Percentiles rank a stretch among this genome's conserved stretches.
These are phyloP conservation scores for Columbina picui DNA, from an alignment of 2,113 vertebrate genomes.

Conservation along the genomic window DNA sequence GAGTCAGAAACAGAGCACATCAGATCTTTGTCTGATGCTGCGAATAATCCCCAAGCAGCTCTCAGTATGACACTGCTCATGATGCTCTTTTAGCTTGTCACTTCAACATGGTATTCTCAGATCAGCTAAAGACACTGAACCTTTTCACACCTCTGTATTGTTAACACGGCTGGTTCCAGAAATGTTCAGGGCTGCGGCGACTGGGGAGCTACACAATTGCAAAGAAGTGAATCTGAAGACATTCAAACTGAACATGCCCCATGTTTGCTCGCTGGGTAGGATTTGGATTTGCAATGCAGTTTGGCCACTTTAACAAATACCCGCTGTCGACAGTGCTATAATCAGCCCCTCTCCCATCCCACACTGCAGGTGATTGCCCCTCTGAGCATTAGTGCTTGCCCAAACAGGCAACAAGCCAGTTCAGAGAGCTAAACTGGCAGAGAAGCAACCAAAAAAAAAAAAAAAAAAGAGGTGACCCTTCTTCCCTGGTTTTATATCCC, in stretches of 20 bases:
- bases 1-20: slow-evolving; percentile 42
- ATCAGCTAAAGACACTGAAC: background rate
- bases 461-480: background rate
- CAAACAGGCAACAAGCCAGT: background rate
- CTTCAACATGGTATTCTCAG: slow-evolving; percentile 30
- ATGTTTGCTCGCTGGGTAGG: fast-evolving
- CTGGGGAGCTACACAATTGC: background rate
- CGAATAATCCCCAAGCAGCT: slow-evolving; percentile 40
- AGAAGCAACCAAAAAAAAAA: background rate
- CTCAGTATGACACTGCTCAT: slow-evolving; percentile 13
- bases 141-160: background rate
- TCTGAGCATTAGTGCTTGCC: background rate
- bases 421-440: background rate
- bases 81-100: slow-evolving; percentile 33
- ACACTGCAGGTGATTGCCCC: background rate
- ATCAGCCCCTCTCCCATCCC: background rate
- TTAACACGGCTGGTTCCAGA: background rate
- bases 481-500: background rate
- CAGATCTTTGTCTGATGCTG: slow-evolving; percentile 35
- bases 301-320: background rate
- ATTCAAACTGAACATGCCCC: background rate
- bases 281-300: background rate
- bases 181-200: fast-evolving
- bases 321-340: fast-evolving
- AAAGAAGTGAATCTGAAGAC: background rate